phyloP scores from a whole-genome alignment of 1,140 invertebrate species.

The Stegodyphus dumicola region DNA sequence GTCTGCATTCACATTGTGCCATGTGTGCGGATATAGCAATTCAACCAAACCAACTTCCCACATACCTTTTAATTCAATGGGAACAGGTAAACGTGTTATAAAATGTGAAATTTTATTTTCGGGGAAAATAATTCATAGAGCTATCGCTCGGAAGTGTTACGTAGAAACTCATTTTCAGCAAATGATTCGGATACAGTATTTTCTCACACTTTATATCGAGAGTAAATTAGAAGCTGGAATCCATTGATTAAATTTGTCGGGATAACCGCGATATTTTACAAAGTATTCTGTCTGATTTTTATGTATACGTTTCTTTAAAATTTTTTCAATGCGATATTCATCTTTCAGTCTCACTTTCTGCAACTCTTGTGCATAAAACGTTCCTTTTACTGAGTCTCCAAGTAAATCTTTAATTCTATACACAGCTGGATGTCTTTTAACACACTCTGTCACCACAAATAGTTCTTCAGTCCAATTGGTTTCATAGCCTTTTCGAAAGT shows the following conservation, averaged over 20 bases:
- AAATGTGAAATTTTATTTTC: constrained; percentile 10
- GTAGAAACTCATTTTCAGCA: constrained; percentile 12
- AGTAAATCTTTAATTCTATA: constrained; percentile 22
- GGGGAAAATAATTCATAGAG: neutral
- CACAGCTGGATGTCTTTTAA: neutral
- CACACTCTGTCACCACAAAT: constrained; percentile 7
- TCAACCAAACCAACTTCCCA: constrained; percentile 5
- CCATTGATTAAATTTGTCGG: constrained; percentile 6
- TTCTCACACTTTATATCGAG: neutral
- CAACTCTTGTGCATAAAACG: constrained; percentile 46
- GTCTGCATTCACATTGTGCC: neutral
- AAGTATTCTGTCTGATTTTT: neutral
- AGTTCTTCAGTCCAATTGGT: constrained; percentile 11
- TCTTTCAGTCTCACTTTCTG: neutral
- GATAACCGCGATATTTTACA: neutral
- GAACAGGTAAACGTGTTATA: neutral
- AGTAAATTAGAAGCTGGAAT: neutral
- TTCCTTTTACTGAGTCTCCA: constrained; percentile 29
- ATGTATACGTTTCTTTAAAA: neutral
- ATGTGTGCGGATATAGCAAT: neutral
- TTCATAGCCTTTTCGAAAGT: constrained; percentile 50
- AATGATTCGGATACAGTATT: neutral
- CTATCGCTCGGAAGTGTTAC: constrained; percentile 2
- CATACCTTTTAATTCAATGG: neutral
- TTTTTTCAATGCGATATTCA: neutral